These are phyloP conservation scores for Ornithorhynchus anatinus DNA, from an alignment of 2,113 vertebrate species.

Conservation along the genomic window DNA sequence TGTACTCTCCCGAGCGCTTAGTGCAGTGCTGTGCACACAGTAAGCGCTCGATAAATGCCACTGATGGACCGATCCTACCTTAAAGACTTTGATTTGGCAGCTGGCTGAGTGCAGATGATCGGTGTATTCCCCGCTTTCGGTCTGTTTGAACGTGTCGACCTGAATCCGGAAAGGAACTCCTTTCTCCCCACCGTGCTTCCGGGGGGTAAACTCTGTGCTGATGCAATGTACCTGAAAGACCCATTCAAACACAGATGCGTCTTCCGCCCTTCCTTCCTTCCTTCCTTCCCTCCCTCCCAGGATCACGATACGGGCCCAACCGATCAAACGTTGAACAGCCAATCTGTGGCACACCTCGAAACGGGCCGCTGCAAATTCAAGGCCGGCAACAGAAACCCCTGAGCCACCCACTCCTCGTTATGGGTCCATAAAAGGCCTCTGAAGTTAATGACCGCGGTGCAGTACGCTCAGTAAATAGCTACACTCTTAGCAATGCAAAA, in stretches of 20 bases:
- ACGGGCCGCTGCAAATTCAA: background rate
- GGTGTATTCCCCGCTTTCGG: slow-evolving; percentile 80
- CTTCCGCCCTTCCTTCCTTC: background rate
- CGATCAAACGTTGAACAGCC: too few species aligned
- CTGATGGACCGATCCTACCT: slow-evolving; percentile 69
- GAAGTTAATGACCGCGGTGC: too few species aligned
- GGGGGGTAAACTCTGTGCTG: slow-evolving; percentile 83
- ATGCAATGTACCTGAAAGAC: slow-evolving; percentile 79
- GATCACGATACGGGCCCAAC: background rate
- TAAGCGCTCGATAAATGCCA: too few species aligned
- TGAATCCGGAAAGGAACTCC: slow-evolving; percentile 84
- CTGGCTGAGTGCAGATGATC: slow-evolving; percentile 85
- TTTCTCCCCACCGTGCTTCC: slow-evolving; percentile 83
- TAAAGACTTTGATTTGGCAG: slow-evolving; percentile 86
- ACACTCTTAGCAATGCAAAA: too few species aligned
- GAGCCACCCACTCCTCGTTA: too few species aligned
- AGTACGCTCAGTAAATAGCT: too few species aligned
- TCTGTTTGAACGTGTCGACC: slow-evolving; percentile 81
- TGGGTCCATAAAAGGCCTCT: too few species aligned
- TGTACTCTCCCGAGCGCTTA: too few species aligned
- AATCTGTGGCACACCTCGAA: background rate
- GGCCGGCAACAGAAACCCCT: background rate
- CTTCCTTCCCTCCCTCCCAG: background rate
- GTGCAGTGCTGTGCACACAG: too few species aligned
- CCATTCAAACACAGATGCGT: background rate